These are phyloP conservation scores for Microhierax caerulescens DNA, from an alignment of 2,797 vertebrate genomes.

Conservation along the genomic window DNA sequence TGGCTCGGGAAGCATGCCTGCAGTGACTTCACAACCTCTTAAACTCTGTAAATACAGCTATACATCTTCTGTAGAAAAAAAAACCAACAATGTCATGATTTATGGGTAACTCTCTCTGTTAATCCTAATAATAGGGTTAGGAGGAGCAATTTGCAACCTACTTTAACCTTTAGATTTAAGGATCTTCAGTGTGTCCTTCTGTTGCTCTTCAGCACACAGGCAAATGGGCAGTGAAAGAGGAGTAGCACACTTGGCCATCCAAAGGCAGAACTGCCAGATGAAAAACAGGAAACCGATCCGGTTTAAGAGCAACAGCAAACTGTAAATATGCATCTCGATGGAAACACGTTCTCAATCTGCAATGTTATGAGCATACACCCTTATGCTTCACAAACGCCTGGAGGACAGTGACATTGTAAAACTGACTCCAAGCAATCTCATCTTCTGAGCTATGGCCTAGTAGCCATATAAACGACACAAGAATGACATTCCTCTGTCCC, in stretches of 20 bases:
- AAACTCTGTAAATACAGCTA: background rate
- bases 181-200: background rate
- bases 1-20: background rate
- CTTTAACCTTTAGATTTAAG: slow-evolving; percentile 22
- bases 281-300: slow-evolving; percentile 14
- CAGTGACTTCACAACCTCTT: background rate
- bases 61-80: background rate
- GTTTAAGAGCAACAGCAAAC: slow-evolving; percentile 9
- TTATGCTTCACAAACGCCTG: slow-evolving; percentile 39
- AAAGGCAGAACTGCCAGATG: background rate
- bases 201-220: background rate
- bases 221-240: background rate
- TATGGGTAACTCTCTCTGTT: slow-evolving; percentile 10
- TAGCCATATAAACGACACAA: slow-evolving; percentile 7
- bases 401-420: background rate
- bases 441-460: background rate
- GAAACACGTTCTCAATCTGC: slow-evolving; percentile 8
- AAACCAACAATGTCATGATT: background rate
- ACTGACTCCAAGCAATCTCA: slow-evolving; percentile 30
- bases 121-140: slow-evolving; percentile 36
- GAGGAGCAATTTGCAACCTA: background rate
- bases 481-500: slow-evolving; percentile 33
- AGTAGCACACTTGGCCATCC: background rate
- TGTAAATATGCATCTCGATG: background rate
- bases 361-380: slow-evolving; percentile 31